Evolutionary conservation across 2,888 invertebrate species (phyloP).

Genomic region (Caenorhabditis sp.): DNA sequence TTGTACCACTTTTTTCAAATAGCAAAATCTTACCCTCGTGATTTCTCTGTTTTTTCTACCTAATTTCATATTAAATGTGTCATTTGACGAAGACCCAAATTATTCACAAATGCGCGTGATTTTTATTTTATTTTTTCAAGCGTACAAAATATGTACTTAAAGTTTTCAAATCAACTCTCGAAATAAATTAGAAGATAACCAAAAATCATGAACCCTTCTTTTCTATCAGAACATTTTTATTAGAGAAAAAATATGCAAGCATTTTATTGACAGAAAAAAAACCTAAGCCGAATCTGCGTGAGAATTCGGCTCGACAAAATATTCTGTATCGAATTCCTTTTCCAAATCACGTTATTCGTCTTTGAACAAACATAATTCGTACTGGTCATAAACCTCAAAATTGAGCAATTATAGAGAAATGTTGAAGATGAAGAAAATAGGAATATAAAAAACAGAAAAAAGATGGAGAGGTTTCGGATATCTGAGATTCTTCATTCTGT

Average conservation of each 20-base stretch:
- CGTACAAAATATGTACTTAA: neutral
- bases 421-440: constrained; percentile 2
- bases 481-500: neutral
- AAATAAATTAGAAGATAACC: no score
- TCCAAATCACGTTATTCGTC: neutral
- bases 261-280: constrained; percentile 2
- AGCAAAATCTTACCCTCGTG: no score
- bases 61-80: neutral
- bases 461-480: constrained; percentile 6
- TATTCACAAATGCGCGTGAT: neutral
- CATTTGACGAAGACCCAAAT: neutral
- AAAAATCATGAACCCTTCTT: no score
- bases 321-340: neutral
- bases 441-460: neutral
- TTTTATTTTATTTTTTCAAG: neutral
- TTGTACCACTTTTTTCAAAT: no score
- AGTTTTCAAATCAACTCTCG: no score
- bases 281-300: constrained; percentile 5
- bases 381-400: neutral
- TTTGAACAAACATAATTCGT: neutral
- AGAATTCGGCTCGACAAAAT: neutral
- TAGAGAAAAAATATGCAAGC: no score
- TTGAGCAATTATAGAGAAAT: neutral
- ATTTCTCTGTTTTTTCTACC: no score
- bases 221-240: constrained; percentile 23